Evolutionary conservation across 1,140 invertebrate genomes (phyloP), one percentile per base, ranked within the genome.

Genomic region (Trichonephila clavipes): DNA sequence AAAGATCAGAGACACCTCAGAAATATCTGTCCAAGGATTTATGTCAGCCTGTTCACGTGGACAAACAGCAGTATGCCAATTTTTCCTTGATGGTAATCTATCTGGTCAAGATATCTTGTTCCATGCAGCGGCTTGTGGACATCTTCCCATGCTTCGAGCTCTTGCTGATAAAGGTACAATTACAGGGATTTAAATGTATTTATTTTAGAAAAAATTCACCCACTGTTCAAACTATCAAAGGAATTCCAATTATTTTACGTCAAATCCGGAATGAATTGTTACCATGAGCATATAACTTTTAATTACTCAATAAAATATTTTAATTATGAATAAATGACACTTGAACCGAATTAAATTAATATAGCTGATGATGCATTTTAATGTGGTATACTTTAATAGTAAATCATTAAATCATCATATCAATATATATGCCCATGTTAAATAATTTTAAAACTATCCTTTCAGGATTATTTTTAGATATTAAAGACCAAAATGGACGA

Each of bases 401-500:
- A 51, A 51, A 51, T 51, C 51, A 51, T 10, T 51, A 12, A 51
- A 51, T 51, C 51, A 51, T 10, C 51, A 51, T 51, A 7, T 44
- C 5, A 51, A 51, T 28, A 28, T 28, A 28, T 6, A 10, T 51
- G 10, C n/a, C n/a, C 64, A 7, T 66, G 21, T n/a, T 66, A 66
- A 66, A 10, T 12, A n/a, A 66, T 24, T n/a, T n/a, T 7, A n/a
- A 66, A 85, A n/a, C 40, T n/a, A 6, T 88, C 14, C 3, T 88
- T 88, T 69, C 44, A 89, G 87, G 40, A n/a, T 28, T 69, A 44
- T 7, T 6, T 66, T 72, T 66, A 58, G 66, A 89, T 58, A 69
- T 18, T 1, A 89, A 72, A 28, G 87, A 89, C 28, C 21, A n/a
- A 51, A 69, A 51, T 58, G 62, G 87, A 58, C 62, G 87, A 1